These are phyloP conservation scores for Chunga burmeisteri DNA, from an alignment of 2,113 vertebrate species.

Conservation along the genomic window DNA sequence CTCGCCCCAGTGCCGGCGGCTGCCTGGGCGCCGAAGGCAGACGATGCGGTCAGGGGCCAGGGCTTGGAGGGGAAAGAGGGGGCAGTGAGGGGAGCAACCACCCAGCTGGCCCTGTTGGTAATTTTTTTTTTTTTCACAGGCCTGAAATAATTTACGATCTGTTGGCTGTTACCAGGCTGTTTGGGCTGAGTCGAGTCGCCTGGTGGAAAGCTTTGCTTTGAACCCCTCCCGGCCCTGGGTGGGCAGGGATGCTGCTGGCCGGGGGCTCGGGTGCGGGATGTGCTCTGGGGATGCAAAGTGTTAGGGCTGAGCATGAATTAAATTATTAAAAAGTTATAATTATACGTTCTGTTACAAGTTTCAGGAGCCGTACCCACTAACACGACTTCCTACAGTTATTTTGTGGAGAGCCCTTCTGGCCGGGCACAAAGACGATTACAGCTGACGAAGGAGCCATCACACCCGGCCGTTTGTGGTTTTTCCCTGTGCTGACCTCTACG, in stretches of 20 bases:
- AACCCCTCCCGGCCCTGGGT: not conserved
- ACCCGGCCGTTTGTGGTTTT: not conserved
- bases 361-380: not conserved
- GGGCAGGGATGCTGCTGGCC: not conserved
- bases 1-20: rapidly evolving
- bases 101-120: too few relatives aligned
- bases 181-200: not conserved
- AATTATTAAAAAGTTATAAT: not conserved
- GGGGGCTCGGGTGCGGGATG: rapidly evolving
- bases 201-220: not conserved
- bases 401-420: not conserved
- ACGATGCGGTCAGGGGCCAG: too few relatives aligned
- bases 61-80: not conserved
- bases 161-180: not conserved
- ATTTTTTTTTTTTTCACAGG: too few relatives aligned
- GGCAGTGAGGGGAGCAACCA: too few relatives aligned
- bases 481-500: not conserved
- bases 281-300: not conserved
- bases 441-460: not conserved
- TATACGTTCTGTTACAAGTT: not conserved
- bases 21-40: too few relatives aligned
- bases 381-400: not conserved
- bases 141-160: not conserved
- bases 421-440: not conserved
- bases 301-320: rapidly evolving